Base-by-base conservation (phyloP, 2,113 vertebrate species). In the Bos javanicus region DNA sequence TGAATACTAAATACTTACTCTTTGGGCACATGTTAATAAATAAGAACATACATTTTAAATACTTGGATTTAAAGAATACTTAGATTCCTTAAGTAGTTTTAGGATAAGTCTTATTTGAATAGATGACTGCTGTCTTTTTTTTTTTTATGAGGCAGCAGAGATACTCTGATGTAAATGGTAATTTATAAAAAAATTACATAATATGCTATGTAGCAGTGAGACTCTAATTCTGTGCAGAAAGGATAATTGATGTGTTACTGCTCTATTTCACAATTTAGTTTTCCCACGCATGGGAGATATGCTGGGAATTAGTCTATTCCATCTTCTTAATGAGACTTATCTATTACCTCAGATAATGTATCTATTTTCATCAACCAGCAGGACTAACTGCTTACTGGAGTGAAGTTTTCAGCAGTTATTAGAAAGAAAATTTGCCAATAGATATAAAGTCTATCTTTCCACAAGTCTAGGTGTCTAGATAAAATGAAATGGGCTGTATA, bases 251-350 rank as follows among this genome's bases (percentile, higher is more conserved):
- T 39, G 83, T 25, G 28, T 43, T 96, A 80, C 94, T 92, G 94
- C 46, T 56, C 36, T 87, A 57, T 96, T 87, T 86, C 16, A 17
- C 94, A 98, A 78, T 94, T 30, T 46, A 7, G 87, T 59, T 98
- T 91, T 97, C 83, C 54, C 74, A 50, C 0, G 56, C 86, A 62
- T 39, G 59, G 97, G 30, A 98, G 86, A 90, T 96, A 97, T 87
- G 59, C 86, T 30, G 81, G 92, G 95, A 98, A 95, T 74, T 90
- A 94, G 87, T 93, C 85, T 91, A 91, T 50, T 80, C 64, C 36
- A 97, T 98, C 56, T 96, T 97, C 94, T 97, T 98, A 97, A 96
- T 54, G 97, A 98, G 97, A 86, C 74, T 94, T 97, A 95, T 96
- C 1, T 52, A 97, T 98, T 95, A 98, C 90, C 86, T 98, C 60